Evolutionary conservation across 1,140 invertebrate species (phyloP).

Genomic region (Phortica variegata): DNA sequence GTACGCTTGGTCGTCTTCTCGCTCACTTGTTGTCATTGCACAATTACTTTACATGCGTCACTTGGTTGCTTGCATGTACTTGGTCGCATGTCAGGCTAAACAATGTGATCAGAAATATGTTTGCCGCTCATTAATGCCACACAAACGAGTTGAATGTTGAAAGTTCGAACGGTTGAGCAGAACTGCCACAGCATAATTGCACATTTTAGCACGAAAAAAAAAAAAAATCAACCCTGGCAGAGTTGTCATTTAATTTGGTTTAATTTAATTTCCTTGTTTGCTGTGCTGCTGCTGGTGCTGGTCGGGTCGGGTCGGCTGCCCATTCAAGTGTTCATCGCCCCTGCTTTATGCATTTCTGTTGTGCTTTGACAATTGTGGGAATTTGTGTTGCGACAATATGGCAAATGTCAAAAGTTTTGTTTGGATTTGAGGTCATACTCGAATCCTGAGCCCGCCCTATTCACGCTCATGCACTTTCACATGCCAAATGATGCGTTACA

Average conservation of each 20-base stretch:
- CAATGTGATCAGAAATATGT: constrained; percentile 38
- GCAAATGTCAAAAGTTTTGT: constrained; percentile 16
- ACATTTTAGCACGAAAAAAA: not conserved
- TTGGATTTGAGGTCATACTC: not conserved
- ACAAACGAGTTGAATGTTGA: too few relatives aligned
- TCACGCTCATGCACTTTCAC: constrained; percentile 10
- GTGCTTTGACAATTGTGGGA: constrained; percentile 50
- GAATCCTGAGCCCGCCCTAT: constrained; percentile 11
- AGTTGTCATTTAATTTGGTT: constrained; percentile 42
- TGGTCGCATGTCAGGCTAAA: constrained; percentile 26
- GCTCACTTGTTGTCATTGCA: constrained; percentile 25
- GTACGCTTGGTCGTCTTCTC: too few relatives aligned
- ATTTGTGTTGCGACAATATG: constrained; percentile 34
- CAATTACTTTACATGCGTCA: constrained; percentile 12
- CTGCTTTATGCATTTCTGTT: constrained; percentile 10
- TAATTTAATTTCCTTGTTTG: constrained; percentile 52
- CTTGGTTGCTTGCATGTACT: not conserved
- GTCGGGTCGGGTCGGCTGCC: not conserved
- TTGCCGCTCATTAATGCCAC: constrained; percentile 48
- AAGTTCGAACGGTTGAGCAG: constrained; percentile 9
- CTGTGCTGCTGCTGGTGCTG: constrained; percentile 30
- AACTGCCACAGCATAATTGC: not conserved
- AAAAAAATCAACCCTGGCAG: constrained; percentile 17
- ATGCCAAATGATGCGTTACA: constrained; percentile 37
- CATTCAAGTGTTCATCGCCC: constrained; percentile 1